Conservation (phyloP, 2,113 vertebrate genomes). For the Pithys albifrons region DNA sequence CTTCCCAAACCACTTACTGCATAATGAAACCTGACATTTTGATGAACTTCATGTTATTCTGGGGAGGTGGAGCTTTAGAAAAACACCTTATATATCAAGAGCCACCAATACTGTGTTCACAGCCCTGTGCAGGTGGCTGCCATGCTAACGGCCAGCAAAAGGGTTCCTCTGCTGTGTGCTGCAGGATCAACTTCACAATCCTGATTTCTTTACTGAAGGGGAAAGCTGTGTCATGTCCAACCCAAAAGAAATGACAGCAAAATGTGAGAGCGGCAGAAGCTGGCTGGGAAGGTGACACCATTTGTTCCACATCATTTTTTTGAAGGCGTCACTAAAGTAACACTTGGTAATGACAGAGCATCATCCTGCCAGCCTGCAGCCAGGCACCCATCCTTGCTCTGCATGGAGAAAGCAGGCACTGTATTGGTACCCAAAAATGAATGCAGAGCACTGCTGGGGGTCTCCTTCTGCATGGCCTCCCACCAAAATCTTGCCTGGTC, state of each 20-base stretch:
- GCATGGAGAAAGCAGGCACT: neutral
- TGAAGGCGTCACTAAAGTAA: neutral
- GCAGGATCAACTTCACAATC: neutral
- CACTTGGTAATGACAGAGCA: fast-evolving
- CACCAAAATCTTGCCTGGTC: neutral
- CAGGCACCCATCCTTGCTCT: neutral
- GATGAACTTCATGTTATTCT: neutral
- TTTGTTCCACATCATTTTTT: neutral
- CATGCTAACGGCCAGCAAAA: neutral
- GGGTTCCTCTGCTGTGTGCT: neutral
- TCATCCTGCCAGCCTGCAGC: fast-evolving
- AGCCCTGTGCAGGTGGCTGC: neutral
- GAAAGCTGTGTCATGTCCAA: neutral
- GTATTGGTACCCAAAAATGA: neutral
- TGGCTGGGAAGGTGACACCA: neutral
- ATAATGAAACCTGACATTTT: slow-evolving; percentile 14
- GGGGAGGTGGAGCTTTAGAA: neutral
- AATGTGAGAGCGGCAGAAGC: neutral
- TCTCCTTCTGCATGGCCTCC: fast-evolving
- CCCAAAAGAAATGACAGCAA: neutral
- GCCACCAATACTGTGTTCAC: neutral
- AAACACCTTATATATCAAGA: neutral
- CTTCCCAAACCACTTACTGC: neutral
- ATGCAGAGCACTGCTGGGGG: fast-evolving
- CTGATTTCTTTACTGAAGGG: neutral